Conservation (phyloP, 2,888 invertebrate genomes). For the Pristionchus fissidentatus region DNA sequence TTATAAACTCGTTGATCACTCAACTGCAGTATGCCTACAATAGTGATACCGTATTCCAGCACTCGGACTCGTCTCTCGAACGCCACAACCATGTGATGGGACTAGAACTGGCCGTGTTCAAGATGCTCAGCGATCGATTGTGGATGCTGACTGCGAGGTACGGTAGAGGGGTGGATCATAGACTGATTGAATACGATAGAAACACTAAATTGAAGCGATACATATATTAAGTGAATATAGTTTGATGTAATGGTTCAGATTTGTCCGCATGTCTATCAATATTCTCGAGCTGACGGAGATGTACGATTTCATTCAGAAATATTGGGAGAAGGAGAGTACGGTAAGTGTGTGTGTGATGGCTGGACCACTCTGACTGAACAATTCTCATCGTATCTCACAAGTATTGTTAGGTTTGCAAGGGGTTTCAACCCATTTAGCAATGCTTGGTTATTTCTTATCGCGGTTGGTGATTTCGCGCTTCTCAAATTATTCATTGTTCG, state of each 20-base stretch:
- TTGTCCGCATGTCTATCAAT: conserved; percentile 36
- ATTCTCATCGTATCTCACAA: not conserved
- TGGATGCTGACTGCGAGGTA: conserved; percentile 42
- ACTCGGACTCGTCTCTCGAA: not conserved
- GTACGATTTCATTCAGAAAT: conserved; percentile 22
- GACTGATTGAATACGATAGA: not conserved
- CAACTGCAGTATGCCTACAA: no score
- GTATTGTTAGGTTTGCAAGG: no score
- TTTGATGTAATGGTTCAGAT: conserved; percentile 8
- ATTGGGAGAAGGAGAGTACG: conserved; percentile 43
- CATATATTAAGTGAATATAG: not conserved
- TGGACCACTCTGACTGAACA: not conserved
- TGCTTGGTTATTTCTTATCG: no score
- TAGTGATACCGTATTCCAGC: not conserved
- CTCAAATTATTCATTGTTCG: not conserved
- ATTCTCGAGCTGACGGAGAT: conserved; percentile 29
- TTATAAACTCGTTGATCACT: not conserved
- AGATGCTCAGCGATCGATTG: conserved; percentile 14
- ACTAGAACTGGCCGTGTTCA: conserved; percentile 10
- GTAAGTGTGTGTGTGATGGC: conserved; percentile 6
- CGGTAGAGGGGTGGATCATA: not conserved
- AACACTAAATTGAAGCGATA: not conserved
- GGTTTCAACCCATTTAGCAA: no score
- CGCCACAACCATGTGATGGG: conserved; percentile 38
- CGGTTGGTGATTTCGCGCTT: no score